These are phyloP conservation scores for Stenodema calcarata DNA, from an alignment of 2,888 invertebrate genomes.

Conservation along the genomic window DNA sequence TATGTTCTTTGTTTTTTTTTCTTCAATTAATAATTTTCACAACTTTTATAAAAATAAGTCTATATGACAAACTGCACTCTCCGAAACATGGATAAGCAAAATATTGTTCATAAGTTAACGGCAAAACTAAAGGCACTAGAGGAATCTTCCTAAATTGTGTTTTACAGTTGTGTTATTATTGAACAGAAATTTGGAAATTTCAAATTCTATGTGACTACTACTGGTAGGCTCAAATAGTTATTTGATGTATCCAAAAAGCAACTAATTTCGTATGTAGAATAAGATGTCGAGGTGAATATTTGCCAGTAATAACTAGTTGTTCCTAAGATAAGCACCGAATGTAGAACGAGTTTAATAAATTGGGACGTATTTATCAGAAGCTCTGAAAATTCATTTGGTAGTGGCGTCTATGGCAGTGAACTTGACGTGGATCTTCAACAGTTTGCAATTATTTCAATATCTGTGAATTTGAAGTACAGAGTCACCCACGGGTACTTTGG, in stretches of 20 bases:
- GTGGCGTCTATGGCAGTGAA: background rate
- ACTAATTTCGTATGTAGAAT: background rate
- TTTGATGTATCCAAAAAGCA: background rate
- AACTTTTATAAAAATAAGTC: conserved; percentile 30
- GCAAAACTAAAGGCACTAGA: conserved; percentile 47
- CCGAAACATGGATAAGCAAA: conserved; percentile 6
- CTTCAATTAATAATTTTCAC: background rate
- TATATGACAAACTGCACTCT: conserved; percentile 25
- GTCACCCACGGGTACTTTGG: too few relatives aligned
- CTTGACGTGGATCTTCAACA: background rate
- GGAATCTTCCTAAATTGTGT: conserved; percentile 15
- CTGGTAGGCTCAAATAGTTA: background rate
- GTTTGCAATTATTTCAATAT: background rate
- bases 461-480: too few relatives aligned
- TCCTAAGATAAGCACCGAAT: background rate
- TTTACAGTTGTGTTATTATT: background rate
- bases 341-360: background rate
- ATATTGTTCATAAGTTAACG: conserved; percentile 22
- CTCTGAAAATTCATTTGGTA: background rate
- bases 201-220: background rate
- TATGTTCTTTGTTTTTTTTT: background rate
- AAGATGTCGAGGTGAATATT: too few relatives aligned
- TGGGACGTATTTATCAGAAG: background rate
- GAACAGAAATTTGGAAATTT: background rate
- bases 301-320: background rate